These are phyloP conservation scores for Plutomurus gul DNA, from an alignment of 1,140 invertebrate genomes.

Conservation along the genomic window DNA sequence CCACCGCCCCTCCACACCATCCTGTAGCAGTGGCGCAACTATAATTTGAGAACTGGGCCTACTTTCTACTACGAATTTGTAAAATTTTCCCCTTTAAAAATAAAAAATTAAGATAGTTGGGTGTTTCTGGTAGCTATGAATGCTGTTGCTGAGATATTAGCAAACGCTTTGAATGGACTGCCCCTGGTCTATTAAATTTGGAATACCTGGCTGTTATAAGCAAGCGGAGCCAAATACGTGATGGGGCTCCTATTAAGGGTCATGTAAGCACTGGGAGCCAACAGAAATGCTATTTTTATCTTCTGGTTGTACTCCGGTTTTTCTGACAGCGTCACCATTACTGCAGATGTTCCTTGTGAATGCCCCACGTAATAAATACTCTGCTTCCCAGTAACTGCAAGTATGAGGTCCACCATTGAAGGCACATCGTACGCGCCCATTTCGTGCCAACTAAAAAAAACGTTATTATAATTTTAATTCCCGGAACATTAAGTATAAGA, in stretches of 20 bases:
- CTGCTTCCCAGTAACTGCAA: constrained; percentile 61
- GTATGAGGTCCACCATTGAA: constrained; percentile 68
- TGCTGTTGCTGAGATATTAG: no score
- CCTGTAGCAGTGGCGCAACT: no score
- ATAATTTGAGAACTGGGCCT: no score
- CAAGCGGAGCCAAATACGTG: not conserved
- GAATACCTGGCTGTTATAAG: not conserved
- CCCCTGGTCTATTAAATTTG: not conserved
- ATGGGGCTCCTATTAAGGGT: not conserved
- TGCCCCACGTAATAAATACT: constrained; percentile 67
- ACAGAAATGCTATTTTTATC: not conserved
- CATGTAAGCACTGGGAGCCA: not conserved
- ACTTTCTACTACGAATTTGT: no score
- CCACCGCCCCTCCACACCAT: no score
- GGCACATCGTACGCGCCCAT: constrained; percentile 69
- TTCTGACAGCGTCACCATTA: constrained; percentile 61
- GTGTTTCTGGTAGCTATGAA: no score
- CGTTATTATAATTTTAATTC: not conserved
- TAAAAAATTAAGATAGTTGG: no score
- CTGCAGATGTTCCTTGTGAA: constrained; percentile 70
- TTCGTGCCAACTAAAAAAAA: constrained; percentile 40
- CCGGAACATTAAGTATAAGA: not conserved
- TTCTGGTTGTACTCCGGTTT: not conserved
- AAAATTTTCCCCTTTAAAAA: no score
- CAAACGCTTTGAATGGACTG: no score